Conservation (phyloP, 2,888 invertebrate genomes). For the Ochropleura plecta region DNA sequence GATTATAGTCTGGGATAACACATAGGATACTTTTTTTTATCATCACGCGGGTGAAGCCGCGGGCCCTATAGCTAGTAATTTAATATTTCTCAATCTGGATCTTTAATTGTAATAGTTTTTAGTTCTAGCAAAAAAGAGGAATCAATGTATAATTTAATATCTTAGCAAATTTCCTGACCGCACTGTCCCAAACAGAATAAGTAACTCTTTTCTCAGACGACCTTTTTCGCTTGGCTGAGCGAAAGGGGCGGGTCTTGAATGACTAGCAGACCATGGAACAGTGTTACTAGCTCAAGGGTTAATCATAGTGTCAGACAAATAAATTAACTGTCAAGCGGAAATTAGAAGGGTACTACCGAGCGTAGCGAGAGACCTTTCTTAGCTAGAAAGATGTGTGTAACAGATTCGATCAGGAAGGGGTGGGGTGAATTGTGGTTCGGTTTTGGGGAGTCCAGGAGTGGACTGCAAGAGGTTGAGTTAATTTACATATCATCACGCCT, state of each 20-base stretch:
- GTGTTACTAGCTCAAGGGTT: slow-evolving; percentile 46
- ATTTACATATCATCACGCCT: no score
- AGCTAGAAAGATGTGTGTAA: neutral
- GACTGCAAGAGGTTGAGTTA: neutral
- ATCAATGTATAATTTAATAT: neutral
- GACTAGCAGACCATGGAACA: slow-evolving; percentile 22
- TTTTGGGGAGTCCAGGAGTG: neutral
- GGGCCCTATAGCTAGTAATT: no score
- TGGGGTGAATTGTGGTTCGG: no score
- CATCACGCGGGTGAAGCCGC: no score
- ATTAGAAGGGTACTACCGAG: neutral
- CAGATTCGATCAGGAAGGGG: neutral
- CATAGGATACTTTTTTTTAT: no score
- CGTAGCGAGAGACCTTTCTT: neutral
- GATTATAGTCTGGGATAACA: no score
- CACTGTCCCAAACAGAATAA: neutral
- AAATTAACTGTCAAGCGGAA: neutral
- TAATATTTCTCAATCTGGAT: no score
- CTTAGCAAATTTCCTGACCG: neutral
- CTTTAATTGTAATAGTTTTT: no score
- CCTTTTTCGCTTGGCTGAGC: slow-evolving; percentile 32
- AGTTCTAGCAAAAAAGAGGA: no score
- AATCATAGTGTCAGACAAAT: neutral
- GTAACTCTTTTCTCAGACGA: slow-evolving; percentile 10
- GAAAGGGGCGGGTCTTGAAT: slow-evolving; percentile 13